Conservation (phyloP, 2,113 vertebrate species). For the Monarcha castaneiventris region DNA sequence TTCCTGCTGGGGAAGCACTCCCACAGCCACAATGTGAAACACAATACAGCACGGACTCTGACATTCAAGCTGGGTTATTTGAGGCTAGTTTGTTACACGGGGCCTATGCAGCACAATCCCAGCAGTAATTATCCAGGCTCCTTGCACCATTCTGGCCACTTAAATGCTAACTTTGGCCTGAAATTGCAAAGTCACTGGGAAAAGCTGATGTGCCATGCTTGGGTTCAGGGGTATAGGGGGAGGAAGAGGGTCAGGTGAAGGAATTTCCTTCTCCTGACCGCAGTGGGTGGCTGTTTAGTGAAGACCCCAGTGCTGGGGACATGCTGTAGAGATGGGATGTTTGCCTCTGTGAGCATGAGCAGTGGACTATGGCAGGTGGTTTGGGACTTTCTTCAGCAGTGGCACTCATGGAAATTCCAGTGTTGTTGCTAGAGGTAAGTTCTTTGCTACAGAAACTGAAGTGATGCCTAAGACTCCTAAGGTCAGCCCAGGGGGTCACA, state of each 20-base stretch:
- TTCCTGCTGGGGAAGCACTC: constrained; percentile 51
- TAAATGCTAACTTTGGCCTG: neutral
- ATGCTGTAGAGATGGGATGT: neutral
- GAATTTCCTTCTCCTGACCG: neutral
- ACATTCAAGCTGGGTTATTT: constrained; percentile 66
- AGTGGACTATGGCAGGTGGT: neutral
- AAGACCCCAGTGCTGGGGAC: neutral
- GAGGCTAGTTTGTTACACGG: constrained; percentile 21
- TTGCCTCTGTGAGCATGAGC: neutral
- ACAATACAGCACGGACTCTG: constrained; percentile 46
- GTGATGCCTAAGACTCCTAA: neutral
- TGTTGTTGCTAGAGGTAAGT: neutral
- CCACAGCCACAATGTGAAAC: constrained; percentile 60
- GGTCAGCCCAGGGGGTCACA: neutral
- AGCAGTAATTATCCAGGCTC: constrained; percentile 11
- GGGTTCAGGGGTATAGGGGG: neutral
- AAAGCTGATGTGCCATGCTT: neutral
- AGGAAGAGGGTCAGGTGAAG: neutral
- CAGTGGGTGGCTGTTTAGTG: neutral
- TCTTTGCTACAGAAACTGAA: neutral
- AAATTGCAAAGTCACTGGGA: neutral
- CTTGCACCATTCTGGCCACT: constrained; percentile 1
- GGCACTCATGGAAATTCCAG: neutral
- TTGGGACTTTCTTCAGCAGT: neutral
- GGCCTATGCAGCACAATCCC: constrained; percentile 16